Base-by-base conservation (phyloP, 2,113 vertebrate species). In the Chloebia gouldiae region DNA sequence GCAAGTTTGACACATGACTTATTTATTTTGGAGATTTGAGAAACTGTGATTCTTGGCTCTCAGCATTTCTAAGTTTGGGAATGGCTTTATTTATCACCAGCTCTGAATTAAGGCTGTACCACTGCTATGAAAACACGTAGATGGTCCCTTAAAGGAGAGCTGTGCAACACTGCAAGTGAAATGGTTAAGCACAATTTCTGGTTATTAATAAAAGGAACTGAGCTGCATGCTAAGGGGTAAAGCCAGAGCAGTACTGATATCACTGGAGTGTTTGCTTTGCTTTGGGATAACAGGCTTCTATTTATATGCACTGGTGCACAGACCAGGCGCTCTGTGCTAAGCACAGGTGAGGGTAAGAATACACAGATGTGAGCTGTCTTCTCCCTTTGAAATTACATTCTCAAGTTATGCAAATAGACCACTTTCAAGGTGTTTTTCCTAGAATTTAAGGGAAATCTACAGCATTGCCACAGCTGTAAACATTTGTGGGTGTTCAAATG, bases 41-140 rank as follows among this genome's bases (percentile, higher is more conserved):
- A 81, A 88, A 68, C 80, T 92, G 85, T 88, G 80, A 71, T 90
- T 94, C 86, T 97, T 96, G 93, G 95, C 94, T 88, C 87, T 88
- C 0, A 0, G 22, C 23, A 90, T 78, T 88, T 92, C 88, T 88
- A 90, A 92, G 76, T 81, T 95, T 93, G 76, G 85, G 82, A 94
- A 80, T 0, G 1, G 54, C 27, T 94, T 94, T 70, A 47, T 94
- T 94, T 97, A 93, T 75, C 63, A 88, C 60, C 44, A 71, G 15
- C 88, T 88, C 68, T 90, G 68, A 90, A 92, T 87, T 71, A 45
- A 61, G 78, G 40, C 89, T 66, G n/a, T 70, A 68, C 88, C 92
- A 75, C n/a, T 27, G 65, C n/a, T 51, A 35, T 22, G 30, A 59
- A 86, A 92, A 83, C 7, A 64, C 0, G 0, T 40, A 80, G 22